phyloP scores from a whole-genome alignment of 2,888 invertebrate genomes.

The Masnerella sp. region DNA sequence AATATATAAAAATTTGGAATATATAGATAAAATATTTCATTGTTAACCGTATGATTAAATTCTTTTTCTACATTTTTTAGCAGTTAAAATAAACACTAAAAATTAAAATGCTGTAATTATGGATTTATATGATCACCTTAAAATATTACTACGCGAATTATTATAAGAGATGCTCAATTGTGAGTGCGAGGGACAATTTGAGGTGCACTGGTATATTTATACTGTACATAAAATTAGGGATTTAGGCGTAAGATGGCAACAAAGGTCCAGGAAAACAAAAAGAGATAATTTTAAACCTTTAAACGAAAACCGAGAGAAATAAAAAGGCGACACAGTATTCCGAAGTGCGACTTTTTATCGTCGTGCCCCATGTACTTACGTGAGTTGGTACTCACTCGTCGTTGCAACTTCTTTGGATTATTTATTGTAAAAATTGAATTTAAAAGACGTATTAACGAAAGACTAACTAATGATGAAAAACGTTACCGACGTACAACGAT shows the following conservation, averaged over 20 bases:
- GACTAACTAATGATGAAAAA: constrained; percentile 22
- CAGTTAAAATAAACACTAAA: too few relatives aligned
- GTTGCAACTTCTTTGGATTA: constrained; percentile 22
- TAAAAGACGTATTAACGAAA: constrained; percentile 40
- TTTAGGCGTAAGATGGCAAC: constrained; percentile 38
- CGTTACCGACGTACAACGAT: background rate
- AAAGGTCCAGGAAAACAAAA: constrained; percentile 37
- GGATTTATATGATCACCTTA: too few relatives aligned
- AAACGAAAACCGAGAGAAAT: constrained; percentile 1
- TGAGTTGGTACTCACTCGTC: constrained; percentile 28
- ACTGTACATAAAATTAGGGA: constrained; percentile 61
- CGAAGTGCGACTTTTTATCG: constrained; percentile 49
- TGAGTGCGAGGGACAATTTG: constrained; percentile 56
- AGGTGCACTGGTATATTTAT: constrained; percentile 62
- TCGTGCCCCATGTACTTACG: constrained; percentile 63
- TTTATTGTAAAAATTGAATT: constrained; percentile 43
- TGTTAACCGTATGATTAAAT: too few relatives aligned
- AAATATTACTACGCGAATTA: constrained; percentile 18
- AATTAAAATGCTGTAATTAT: too few relatives aligned
- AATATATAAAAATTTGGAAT: too few relatives aligned
- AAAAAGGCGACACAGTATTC: constrained; percentile 22
- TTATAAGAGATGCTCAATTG: constrained; percentile 59
- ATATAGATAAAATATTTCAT: too few relatives aligned
- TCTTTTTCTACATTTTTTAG: too few relatives aligned
- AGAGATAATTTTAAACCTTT: constrained; percentile 5